Evolutionary conservation across 2,888 invertebrate genomes (phyloP), one percentile per base, ranked within the genome.

Genomic region (Trichogramma evanescens): DNA sequence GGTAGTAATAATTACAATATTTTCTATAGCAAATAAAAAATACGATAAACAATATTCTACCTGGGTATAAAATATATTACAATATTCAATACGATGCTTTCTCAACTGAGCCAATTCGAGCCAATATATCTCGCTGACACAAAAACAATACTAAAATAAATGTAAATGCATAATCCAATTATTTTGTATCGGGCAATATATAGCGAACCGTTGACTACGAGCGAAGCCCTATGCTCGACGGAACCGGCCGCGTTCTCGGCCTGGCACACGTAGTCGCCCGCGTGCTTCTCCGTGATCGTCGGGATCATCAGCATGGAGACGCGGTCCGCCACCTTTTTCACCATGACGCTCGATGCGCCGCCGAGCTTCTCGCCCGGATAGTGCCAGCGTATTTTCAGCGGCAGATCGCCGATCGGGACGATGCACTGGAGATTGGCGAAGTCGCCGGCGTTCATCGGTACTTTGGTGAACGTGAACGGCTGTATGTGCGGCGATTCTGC

Each of bases 341-440:
- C 69, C 54, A 77, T 71, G 58, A 78, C 76, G 62, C 78, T 77
- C 58, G 77, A 76, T 56, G 75, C 72, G 66, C 76, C 74, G 65
- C 77, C 77, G 70, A 77, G 74, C 67, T 75, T 72, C 64, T 72
- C 71, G 59, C 68, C 77, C 59, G 78, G 77, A 68, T 75, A 87
- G 62, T 83, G 85, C 90, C 90, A 91, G 65, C 83, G 82, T 71
- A 91, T 86, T 69, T 83, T 84, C 71, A 91, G 80, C 59, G 91
- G 91, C 68, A 86, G 80, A 77, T 91, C 90, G 65, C 89, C 88
- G 70, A 84, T 83, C 53, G 84, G 82, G 48, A 84, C 80, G 59
- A 81, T 81, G 75, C 85, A 86, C 63, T 82, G 80, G 26, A 83
- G 80, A 66, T 82, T 82, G 50, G 82, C 80, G 59, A 82, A 81